Evolutionary conservation across 1,140 invertebrate genomes (phyloP).

Genomic region (Drosophila ohnishii): DNA sequence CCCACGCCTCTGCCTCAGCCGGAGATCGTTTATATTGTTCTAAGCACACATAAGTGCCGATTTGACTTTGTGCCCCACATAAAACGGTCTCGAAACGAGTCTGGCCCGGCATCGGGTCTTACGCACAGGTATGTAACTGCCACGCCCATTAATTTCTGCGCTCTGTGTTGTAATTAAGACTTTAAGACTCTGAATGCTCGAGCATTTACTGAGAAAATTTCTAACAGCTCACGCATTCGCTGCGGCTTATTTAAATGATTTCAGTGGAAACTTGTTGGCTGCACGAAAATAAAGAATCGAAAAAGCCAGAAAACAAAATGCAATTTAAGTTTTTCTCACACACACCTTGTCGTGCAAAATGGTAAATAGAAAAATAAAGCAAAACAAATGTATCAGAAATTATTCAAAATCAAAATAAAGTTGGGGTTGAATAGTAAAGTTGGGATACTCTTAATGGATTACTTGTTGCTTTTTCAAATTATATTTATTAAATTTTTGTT

Average conservation of each 20-base stretch:
- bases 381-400: constrained; percentile 41
- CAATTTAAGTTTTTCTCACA: constrained; percentile 55
- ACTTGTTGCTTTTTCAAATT: neutral
- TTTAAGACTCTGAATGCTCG: constrained; percentile 32
- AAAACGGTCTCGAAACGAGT: constrained; percentile 16
- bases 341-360: constrained; percentile 35
- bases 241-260: constrained; percentile 39
- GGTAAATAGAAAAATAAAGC: constrained; percentile 23
- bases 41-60: constrained; percentile 9
- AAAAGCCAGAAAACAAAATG: constrained; percentile 38
- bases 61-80: constrained; percentile 36
- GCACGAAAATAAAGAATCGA: constrained; percentile 33
- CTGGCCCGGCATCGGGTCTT: constrained; percentile 26
- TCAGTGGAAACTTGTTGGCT: constrained; percentile 35
- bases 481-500: neutral
- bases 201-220: constrained; percentile 44
- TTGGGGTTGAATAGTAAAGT: neutral
- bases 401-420: constrained; percentile 37
- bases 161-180: constrained; percentile 55
- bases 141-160: constrained; percentile 30
- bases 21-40: constrained; percentile 41
- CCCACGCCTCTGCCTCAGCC: constrained; percentile 27
- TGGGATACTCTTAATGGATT: constrained; percentile 7
- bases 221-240: constrained; percentile 39
- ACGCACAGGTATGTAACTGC: constrained; percentile 44